A percentile compares a stretch with the other conserved stretches of the same genome.
Conservation (phyloP, 1,140 invertebrate species). For the Melitaea cinxia region DNA sequence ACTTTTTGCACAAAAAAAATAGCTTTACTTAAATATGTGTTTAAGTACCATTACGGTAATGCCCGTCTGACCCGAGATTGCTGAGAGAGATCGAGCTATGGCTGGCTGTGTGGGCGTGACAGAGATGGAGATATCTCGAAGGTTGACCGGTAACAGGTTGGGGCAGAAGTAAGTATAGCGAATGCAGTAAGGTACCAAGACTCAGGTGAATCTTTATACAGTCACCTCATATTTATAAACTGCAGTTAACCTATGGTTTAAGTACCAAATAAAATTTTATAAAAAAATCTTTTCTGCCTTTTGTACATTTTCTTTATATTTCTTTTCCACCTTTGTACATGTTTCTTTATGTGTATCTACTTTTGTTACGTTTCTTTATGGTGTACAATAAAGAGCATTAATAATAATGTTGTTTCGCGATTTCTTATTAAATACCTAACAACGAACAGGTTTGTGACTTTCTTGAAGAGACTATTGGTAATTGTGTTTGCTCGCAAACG, state of each 20-base stretch:
- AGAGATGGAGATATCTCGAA: constrained; percentile 53
- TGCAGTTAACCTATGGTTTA: constrained; percentile 12
- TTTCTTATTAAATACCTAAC: too few relatives aligned
- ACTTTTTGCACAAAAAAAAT: constrained; percentile 71
- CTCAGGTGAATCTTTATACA: constrained; percentile 29
- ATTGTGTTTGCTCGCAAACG: too few relatives aligned
- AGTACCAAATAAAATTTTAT: not conserved
- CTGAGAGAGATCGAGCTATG: constrained; percentile 50
- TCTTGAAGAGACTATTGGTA: too few relatives aligned
- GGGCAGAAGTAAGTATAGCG: constrained; percentile 72
- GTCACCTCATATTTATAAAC: constrained; percentile 15
- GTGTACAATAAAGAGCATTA: too few relatives aligned
- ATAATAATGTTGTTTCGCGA: too few relatives aligned
- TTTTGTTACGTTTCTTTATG: too few relatives aligned
- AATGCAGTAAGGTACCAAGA: constrained; percentile 65
- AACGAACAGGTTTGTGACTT: too few relatives aligned
- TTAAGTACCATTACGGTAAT: constrained; percentile 80
- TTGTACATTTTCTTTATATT: too few relatives aligned
- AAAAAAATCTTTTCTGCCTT: too few relatives aligned
- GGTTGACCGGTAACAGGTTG: constrained; percentile 79
- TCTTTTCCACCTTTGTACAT: too few relatives aligned
- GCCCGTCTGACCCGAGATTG: constrained; percentile 70
- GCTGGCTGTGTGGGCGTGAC: constrained; percentile 34
- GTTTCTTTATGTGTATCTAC: too few relatives aligned
- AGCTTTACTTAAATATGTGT: constrained; percentile 80